Conservation (phyloP, 2,888 invertebrate species). For the Phrixothrix hirtus region DNA sequence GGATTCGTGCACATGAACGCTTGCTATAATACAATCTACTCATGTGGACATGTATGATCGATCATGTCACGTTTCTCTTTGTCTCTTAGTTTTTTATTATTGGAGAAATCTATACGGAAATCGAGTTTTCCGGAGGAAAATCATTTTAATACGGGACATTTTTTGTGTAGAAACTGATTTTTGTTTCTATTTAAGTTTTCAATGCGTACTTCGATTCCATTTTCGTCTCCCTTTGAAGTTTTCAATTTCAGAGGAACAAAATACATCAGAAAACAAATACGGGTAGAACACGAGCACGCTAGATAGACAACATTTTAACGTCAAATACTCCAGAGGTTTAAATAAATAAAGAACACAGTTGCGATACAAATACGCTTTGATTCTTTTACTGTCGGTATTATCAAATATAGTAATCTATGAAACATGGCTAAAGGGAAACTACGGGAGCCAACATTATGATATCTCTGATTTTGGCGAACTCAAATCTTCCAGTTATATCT, state of each 20-base stretch:
- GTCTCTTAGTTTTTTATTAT: too few relatives aligned
- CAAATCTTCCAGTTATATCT: slow-evolving; percentile 5
- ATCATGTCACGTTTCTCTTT: slow-evolving; percentile 1
- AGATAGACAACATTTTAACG: slow-evolving; percentile 7
- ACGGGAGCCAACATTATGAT: neutral
- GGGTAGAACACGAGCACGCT: neutral
- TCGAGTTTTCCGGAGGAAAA: too few relatives aligned
- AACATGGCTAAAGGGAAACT: neutral
- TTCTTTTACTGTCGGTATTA: slow-evolving; percentile 1
- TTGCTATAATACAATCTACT: slow-evolving; percentile 2
- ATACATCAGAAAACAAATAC: neutral
- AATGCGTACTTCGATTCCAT: too few relatives aligned
- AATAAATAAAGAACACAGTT: neutral
- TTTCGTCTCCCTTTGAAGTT: too few relatives aligned
- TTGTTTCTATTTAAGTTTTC: too few relatives aligned
- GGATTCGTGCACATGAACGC: slow-evolving; percentile 10
- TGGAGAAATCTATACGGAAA: too few relatives aligned
- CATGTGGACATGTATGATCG: neutral
- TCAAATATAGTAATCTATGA: neutral
- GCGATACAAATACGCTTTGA: slow-evolving; percentile 6
- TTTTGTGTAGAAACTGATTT: too few relatives aligned
- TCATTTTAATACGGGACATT: too few relatives aligned
- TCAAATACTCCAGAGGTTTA: slow-evolving; percentile 10
- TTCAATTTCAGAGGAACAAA: too few relatives aligned
- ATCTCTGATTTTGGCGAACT: slow-evolving; percentile 6